Conservation (phyloP, 1,140 invertebrate species). For the Stegodyphus mimosarum region DNA sequence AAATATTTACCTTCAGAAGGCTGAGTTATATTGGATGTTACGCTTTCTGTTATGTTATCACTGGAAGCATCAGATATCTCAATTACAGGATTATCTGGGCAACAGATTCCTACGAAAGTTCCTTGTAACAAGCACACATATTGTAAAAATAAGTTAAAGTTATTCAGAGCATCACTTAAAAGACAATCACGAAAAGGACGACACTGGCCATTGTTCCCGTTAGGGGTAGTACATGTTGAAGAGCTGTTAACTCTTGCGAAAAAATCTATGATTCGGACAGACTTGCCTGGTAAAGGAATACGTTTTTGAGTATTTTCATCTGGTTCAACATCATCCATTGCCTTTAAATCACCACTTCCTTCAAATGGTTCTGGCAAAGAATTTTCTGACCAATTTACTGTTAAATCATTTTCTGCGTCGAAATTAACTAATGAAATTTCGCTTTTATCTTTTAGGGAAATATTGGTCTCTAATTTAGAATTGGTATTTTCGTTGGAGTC, state of each 20-base stretch:
- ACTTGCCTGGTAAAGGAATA: too few relatives aligned
- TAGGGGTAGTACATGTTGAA: slow-evolving; percentile 67
- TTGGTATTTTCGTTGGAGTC: too few relatives aligned
- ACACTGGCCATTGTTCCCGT: slow-evolving; percentile 74
- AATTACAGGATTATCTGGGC: slow-evolving; percentile 70
- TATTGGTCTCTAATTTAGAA: too few relatives aligned
- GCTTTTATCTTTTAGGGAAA: too few relatives aligned
- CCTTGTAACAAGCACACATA: slow-evolving; percentile 75
- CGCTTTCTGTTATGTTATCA: background rate
- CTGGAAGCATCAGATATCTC: background rate
- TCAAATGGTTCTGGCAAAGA: too few relatives aligned
- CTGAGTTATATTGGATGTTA: background rate
- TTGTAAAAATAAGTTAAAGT: slow-evolving; percentile 73
- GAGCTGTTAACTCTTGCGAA: background rate
- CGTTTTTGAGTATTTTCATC: too few relatives aligned
- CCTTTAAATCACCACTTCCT: too few relatives aligned
- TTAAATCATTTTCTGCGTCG: too few relatives aligned
- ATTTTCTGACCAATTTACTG: too few relatives aligned
- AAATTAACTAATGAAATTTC: too few relatives aligned
- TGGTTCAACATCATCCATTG: too few relatives aligned
- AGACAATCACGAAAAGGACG: slow-evolving; percentile 75
- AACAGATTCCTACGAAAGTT: slow-evolving; percentile 76
- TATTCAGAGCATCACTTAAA: slow-evolving; percentile 72
- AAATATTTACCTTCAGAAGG: slow-evolving; percentile 33
- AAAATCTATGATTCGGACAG: too few relatives aligned